These are phyloP conservation scores for Blastobasis lacticolella DNA, from an alignment of 2,888 invertebrate genomes.

Conservation along the genomic window DNA sequence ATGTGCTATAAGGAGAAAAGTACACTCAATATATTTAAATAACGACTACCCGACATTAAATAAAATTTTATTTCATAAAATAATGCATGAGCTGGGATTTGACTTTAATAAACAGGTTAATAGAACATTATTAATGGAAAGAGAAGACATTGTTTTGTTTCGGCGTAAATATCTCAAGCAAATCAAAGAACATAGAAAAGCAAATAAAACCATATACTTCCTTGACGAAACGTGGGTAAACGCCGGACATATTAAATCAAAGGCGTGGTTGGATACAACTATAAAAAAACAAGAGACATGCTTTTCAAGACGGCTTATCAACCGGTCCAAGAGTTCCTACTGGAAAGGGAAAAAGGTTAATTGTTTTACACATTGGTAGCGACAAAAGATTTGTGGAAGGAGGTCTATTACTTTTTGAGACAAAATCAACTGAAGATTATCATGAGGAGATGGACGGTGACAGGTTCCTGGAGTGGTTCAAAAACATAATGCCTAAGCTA, in stretches of 20 bases:
- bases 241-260: constrained; percentile 1
- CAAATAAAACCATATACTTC: constrained; percentile 8
- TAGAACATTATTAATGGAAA: constrained; percentile 11
- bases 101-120: constrained; percentile 9
- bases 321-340: background rate
- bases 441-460: background rate
- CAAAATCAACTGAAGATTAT: constrained; percentile 14
- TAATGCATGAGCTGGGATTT: constrained; percentile 9
- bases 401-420: background rate
- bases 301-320: background rate
- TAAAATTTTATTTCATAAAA: constrained; percentile 5
- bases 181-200: constrained; percentile 12
- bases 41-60: background rate
- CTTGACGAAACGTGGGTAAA: constrained; percentile 8
- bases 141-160: constrained; percentile 13
- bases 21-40: too few relatives aligned
- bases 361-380: too few relatives aligned
- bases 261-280: background rate
- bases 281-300: background rate
- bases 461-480: background rate
- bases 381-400: constrained; percentile 6
- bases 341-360: too few relatives aligned
- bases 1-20: constrained; percentile 10
- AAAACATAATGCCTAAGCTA: background rate
- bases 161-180: constrained; percentile 11